Evolutionary conservation across 2,113 vertebrate genomes (phyloP).

Genomic region (Callospermophilus lateralis): DNA sequence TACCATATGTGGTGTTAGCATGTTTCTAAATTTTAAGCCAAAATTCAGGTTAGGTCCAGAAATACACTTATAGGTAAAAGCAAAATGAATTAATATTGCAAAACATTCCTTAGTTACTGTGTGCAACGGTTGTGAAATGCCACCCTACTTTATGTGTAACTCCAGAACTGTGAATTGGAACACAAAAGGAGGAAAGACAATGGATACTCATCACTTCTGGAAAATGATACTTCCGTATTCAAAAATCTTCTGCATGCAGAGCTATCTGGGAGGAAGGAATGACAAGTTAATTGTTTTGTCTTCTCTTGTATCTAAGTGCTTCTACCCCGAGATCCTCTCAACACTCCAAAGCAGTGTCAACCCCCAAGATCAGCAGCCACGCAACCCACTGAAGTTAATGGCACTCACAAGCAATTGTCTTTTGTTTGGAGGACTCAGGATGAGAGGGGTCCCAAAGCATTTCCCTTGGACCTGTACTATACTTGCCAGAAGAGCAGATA

Average conservation of each 20-base stretch:
- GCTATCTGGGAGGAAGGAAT: background rate
- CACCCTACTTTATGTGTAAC: background rate
- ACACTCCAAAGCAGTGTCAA: background rate
- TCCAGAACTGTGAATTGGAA: background rate
- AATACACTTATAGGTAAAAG: slow-evolving; percentile 2
- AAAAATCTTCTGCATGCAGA: background rate
- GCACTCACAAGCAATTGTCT: background rate
- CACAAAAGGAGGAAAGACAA: background rate
- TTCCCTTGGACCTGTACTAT: background rate
- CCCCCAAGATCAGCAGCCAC: background rate
- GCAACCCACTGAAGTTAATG: background rate
- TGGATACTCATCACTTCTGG: background rate
- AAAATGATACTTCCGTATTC: background rate
- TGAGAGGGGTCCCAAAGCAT: background rate
- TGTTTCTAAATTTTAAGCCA: slow-evolving; percentile 28
- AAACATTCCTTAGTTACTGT: background rate
- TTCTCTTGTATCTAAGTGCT: slow-evolving; percentile 3
- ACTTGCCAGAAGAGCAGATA: background rate
- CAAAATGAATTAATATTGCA: background rate
- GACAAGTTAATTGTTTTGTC: background rate
- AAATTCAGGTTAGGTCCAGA: slow-evolving; percentile 45
- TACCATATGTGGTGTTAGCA: background rate
- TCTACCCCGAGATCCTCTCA: slow-evolving; percentile 2
- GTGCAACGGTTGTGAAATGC: background rate
- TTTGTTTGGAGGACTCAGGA: background rate